These are phyloP conservation scores for Bos javanicus DNA, from an alignment of 2,113 vertebrate genomes.

Conservation along the genomic window DNA sequence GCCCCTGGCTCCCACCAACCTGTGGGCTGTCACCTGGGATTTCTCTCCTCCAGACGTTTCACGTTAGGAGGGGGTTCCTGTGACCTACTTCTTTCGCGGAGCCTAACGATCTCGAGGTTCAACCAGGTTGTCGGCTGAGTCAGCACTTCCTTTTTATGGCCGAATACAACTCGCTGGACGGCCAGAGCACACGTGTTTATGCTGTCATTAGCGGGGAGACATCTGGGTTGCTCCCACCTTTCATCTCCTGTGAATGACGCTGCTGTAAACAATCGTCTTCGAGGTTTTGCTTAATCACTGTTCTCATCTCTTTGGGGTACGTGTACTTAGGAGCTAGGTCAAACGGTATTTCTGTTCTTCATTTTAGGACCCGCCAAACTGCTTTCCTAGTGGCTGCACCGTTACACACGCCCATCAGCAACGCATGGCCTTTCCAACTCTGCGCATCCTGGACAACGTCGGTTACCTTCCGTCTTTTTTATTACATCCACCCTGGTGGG, in stretches of 20 bases:
- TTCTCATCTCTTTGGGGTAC: fast-evolving
- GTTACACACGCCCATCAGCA: fast-evolving
- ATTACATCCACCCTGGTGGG: background rate
- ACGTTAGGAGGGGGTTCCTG: too few species aligned
- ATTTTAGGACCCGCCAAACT: too few species aligned
- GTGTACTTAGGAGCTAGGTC: fast-evolving
- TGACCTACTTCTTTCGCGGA: background rate
- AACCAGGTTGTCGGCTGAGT: fast-evolving
- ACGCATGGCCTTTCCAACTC: fast-evolving
- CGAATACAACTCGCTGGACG: fast-evolving
- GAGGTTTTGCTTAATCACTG: background rate
- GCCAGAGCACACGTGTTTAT: fast-evolving
- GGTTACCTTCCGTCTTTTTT: background rate
- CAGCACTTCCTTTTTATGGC: background rate
- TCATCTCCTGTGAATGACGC: background rate
- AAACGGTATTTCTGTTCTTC: fast-evolving
- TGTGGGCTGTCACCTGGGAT: fast-evolving
- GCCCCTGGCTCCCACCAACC: background rate
- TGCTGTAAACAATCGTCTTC: fast-evolving
- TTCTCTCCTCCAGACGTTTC: too few species aligned
- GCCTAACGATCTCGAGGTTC: fast-evolving
- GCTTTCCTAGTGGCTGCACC: too few species aligned
- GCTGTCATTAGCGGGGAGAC: background rate
- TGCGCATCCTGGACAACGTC: fast-evolving
- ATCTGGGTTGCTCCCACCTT: fast-evolving